Base-by-base conservation (phyloP, 2,797 vertebrate genomes). In the Gymnodraco acuticeps region DNA sequence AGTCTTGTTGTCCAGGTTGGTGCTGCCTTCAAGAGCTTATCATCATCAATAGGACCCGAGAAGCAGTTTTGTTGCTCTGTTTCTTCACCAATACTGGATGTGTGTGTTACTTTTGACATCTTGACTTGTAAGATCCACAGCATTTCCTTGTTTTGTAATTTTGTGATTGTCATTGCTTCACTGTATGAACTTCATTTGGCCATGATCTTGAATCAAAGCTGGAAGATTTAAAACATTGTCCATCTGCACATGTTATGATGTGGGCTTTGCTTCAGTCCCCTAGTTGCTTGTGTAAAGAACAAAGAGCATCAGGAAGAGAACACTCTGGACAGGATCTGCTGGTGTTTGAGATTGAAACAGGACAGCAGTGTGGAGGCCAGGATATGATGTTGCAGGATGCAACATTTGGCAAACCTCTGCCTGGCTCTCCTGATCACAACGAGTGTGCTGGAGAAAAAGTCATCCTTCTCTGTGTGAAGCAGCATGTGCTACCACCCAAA, bases 371-470 rank as follows among this genome's bases (percentile, higher is more conserved):
- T 31, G 14, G 46, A 70, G 79, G 75, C 41, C 64, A 68, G 74
- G 11, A 64, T 62, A 7, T 38, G 41, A 58, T 45, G 65, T 51
- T 46, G 41, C 55, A 52, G 64, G 42, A 45, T 52, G 51, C 48
- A 54, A 73, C 68, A 42, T 74, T 63, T 82, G 77, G 77, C 83
- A 76, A 78, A 78, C 74, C 58, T 55, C 74, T 59, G 46, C 38
- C 59, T 51, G 70, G 45, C 64, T 80, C 68, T 72, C 67, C 66
- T 59, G 69, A 77, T 78, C 78, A 67, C 50, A 41, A 17, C 1
- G n/a, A 64, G 65, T 38, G 69, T 33, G 31, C 69, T 45, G 72
- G 67, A 79, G 67, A 75, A 42, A 68, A 69, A 55, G 73, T 59
- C 82, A 42, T 77, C 64, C 61, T 45, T 33, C 63, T 81, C 53